A percentile compares a stretch with the other conserved stretches of the same genome.
phyloP scores from a whole-genome alignment of 1,140 invertebrate genomes.

The Chionoecetes opilio region DNA sequence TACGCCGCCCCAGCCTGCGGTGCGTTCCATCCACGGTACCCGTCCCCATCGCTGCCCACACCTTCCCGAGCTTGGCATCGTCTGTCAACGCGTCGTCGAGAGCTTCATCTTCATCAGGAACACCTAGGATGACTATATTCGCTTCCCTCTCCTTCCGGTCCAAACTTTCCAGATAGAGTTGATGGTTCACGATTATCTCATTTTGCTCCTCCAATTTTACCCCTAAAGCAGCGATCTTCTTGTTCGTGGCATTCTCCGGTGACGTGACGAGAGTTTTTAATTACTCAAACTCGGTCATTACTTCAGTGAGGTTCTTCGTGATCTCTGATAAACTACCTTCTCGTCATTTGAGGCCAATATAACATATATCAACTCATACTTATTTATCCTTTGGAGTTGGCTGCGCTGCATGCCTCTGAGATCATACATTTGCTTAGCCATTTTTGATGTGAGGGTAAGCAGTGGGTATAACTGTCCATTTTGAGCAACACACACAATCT shows the following conservation, averaged over 20 bases:
- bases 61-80: neutral
- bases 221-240: constrained; percentile 13
- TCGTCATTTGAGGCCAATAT: neutral
- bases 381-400: neutral
- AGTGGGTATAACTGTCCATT: neutral
- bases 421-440: constrained; percentile 28
- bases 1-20: neutral
- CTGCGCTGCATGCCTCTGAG: neutral
- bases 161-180: constrained; percentile 15
- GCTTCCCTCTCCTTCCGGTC: constrained; percentile 21
- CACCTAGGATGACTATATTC: neutral
- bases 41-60: neutral
- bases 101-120: constrained; percentile 32
- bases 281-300: neutral
- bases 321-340: constrained; percentile 37
- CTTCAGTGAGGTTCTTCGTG: constrained; percentile 22
- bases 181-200: constrained; percentile 44
- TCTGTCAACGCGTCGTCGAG: constrained; percentile 16
- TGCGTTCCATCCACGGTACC: constrained; percentile 6
- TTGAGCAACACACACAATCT: too few species aligned
- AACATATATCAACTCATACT: too few species aligned
- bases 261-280: constrained; percentile 46
- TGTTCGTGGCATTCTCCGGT: neutral
- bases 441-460: neutral
- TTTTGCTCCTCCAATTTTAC: constrained; percentile 30